phyloP scores from a whole-genome alignment of 2,888 invertebrate genomes.

The Andrena chrysosceles region DNA sequence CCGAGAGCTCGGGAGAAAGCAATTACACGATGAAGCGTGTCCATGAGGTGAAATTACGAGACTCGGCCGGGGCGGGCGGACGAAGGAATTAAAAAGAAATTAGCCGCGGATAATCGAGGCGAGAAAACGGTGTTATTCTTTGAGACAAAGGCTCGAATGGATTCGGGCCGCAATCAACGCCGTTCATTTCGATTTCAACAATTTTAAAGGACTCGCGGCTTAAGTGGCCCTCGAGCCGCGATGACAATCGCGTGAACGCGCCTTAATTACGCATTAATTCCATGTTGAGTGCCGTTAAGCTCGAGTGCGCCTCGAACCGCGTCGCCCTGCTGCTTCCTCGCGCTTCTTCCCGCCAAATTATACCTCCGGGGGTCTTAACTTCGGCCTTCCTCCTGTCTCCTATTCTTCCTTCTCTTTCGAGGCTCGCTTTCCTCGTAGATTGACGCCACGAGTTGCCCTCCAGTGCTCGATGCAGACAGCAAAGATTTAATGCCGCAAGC shows the following conservation, averaged over 20 bases:
- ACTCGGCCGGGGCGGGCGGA: constrained; percentile 17
- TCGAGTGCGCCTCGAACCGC: constrained; percentile 60
- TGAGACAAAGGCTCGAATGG: constrained; percentile 14
- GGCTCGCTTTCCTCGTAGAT: constrained; percentile 13
- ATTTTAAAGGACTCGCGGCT: constrained; percentile 59
- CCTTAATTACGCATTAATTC: constrained; percentile 79
- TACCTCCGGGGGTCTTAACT: constrained; percentile 72
- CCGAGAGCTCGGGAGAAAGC: constrained; percentile 52
- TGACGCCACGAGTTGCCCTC: constrained; percentile 2
- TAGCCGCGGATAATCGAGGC: constrained; percentile 30
- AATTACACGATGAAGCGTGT: constrained; percentile 66
- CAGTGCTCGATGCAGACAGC: neutral
- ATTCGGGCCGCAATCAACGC: constrained; percentile 48
- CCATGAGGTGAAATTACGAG: constrained; percentile 22
- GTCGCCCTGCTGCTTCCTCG: constrained; percentile 63
- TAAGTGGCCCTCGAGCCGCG: constrained; percentile 70
- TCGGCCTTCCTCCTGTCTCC: constrained; percentile 51
- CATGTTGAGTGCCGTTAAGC: constrained; percentile 74
- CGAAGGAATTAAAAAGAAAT: constrained; percentile 56
- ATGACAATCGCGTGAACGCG: constrained; percentile 74
- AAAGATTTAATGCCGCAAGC: neutral
- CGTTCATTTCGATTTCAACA: constrained; percentile 55
- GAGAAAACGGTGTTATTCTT: constrained; percentile 19
- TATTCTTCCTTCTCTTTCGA: constrained; percentile 41
- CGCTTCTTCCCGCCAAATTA: constrained; percentile 71